phyloP scores from a whole-genome alignment of 2,888 invertebrate genomes.

The Cephus runcator region DNA sequence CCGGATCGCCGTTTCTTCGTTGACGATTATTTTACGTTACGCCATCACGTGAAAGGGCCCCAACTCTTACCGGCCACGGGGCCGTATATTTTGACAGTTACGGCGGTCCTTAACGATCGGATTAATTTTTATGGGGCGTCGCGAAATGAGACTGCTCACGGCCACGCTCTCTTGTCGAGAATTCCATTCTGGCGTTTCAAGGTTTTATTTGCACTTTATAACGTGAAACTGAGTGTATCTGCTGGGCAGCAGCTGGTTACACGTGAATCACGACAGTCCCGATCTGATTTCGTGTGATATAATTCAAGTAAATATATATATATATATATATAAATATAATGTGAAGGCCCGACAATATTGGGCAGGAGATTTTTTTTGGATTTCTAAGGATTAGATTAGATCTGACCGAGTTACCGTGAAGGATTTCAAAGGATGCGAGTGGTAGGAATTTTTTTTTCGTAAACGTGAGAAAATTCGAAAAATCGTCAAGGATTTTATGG shows the following conservation, averaged over 20 bases:
- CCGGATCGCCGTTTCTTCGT: not conserved
- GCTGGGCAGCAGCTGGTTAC: conserved; percentile 3
- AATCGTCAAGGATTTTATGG: conserved; percentile 21
- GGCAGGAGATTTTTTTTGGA: not conserved
- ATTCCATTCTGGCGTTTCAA: conserved; percentile 22
- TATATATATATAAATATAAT: too few species aligned
- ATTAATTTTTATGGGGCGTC: conserved; percentile 57
- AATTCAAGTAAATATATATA: not conserved
- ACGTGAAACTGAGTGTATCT: conserved; percentile 17
- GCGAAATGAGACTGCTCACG: conserved; percentile 45
- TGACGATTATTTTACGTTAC: conserved; percentile 1
- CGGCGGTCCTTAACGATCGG: conserved; percentile 52
- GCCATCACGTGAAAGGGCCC: not conserved
- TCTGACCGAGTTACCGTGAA: not conserved
- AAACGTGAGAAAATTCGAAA: conserved; percentile 51
- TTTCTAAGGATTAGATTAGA: not conserved
- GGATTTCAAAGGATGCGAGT: not conserved
- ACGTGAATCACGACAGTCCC: not conserved
- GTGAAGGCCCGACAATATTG: too few species aligned
- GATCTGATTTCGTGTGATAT: not conserved
- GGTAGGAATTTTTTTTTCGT: not conserved
- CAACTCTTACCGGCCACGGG: conserved; percentile 26
- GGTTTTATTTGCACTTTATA: conserved; percentile 41
- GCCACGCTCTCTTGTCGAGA: conserved; percentile 2
- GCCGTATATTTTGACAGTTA: conserved; percentile 55